phyloP scores from a whole-genome alignment of 1,140 invertebrate genomes.

The Temnothorax longispinosus region DNA sequence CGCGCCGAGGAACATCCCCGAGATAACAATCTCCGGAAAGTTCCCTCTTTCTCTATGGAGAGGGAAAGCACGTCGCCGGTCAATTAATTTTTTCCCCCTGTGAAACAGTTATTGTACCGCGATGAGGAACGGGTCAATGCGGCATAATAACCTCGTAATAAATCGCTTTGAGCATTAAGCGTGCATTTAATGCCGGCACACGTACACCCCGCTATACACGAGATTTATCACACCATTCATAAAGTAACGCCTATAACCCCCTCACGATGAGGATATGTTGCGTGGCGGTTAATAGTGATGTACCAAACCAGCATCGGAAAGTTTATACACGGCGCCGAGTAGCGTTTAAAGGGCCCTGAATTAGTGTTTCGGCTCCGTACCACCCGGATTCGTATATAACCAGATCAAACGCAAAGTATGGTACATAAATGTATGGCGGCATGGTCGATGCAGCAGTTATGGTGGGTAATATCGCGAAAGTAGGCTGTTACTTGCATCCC shows the following conservation, averaged over 20 bases:
- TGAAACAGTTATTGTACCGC: constrained; percentile 32
- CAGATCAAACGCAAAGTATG: constrained; percentile 17
- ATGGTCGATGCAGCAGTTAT: not conserved
- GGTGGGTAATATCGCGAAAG: constrained; percentile 26
- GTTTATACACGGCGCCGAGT: constrained; percentile 3
- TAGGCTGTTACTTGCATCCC: not conserved
- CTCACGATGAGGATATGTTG: constrained; percentile 10
- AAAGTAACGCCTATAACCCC: constrained; percentile 63
- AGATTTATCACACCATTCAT: constrained; percentile 73
- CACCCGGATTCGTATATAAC: constrained; percentile 27
- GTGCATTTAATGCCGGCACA: constrained; percentile 67
- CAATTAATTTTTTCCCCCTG: constrained; percentile 24
- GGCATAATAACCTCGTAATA: constrained; percentile 70
- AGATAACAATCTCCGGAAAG: constrained; percentile 40
- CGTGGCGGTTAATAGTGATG: constrained; percentile 44
- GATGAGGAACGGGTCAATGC: constrained; percentile 36
- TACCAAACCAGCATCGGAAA: constrained; percentile 26
- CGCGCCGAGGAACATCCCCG: not conserved
- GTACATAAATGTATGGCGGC: not conserved
- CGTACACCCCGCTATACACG: constrained; percentile 33
- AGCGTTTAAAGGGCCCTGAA: constrained; percentile 8
- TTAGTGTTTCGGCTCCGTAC: constrained; percentile 3
- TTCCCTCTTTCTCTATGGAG: constrained; percentile 3
- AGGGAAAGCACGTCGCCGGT: constrained; percentile 23
- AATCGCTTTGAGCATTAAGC: constrained; percentile 65